Percentiles rank a stretch among this genome's conserved stretches.
Evolutionary conservation across 2,888 invertebrate genomes (phyloP).

Genomic region (Neuroscelio doddi): DNA sequence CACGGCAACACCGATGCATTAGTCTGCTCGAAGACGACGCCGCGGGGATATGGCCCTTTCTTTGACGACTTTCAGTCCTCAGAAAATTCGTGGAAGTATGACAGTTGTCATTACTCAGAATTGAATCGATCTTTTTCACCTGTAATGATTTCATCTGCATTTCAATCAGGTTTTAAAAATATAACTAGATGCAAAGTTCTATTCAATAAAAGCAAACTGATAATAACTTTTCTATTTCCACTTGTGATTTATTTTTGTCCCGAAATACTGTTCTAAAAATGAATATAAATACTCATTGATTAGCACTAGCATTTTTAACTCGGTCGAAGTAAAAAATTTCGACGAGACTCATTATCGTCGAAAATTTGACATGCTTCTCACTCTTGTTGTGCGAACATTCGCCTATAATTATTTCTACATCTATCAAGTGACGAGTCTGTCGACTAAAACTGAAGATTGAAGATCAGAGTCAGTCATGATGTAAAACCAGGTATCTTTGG

Average conservation of each 20-base stretch:
- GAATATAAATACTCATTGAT: no score
- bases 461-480: conserved; percentile 62
- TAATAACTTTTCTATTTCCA: no score
- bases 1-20: conserved; percentile 67
- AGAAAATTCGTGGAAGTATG: conserved; percentile 36
- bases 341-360: conserved; percentile 67
- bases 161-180: no score
- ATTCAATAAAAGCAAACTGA: no score
- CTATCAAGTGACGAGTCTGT: conserved; percentile 63
- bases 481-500: conserved; percentile 58
- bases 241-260: no score
- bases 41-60: conserved; percentile 21
- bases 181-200: no score
- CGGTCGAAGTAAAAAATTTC: no score
- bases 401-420: conserved; percentile 72
- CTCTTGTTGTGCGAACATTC: conserved; percentile 66
- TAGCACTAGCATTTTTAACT: no score
- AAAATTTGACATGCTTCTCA: conserved; percentile 70
- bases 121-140: no score
- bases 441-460: conserved; percentile 57
- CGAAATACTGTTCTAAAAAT: no score
- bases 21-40: conserved; percentile 53
- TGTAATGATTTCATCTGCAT: no score
- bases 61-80: conserved; percentile 28
- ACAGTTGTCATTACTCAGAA: no score